phyloP scores from a whole-genome alignment of 2,888 invertebrate genomes.

The Athetis lepigone region DNA sequence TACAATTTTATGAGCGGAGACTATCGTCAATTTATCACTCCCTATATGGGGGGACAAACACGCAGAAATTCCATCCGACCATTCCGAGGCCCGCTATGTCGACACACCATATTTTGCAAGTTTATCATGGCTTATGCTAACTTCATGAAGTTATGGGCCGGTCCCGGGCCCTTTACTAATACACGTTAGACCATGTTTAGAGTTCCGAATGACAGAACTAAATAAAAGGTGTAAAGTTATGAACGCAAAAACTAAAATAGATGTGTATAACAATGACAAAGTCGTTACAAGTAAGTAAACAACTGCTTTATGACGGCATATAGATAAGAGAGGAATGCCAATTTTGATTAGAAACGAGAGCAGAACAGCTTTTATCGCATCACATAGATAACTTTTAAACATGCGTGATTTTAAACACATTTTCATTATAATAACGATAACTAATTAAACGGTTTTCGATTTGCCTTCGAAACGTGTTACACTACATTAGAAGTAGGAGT shows the following conservation, averaged over 20 bases:
- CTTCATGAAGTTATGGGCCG: slow-evolving; percentile 59
- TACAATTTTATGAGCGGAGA: slow-evolving; percentile 80
- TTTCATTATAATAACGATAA: slow-evolving; percentile 70
- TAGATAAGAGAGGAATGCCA: slow-evolving; percentile 87
- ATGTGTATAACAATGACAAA: slow-evolving; percentile 73
- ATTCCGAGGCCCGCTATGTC: slow-evolving; percentile 72
- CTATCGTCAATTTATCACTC: slow-evolving; percentile 80
- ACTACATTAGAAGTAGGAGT: slow-evolving; percentile 13
- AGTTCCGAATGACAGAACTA: slow-evolving; percentile 51
- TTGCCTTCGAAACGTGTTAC: slow-evolving; percentile 39
- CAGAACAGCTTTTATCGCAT: slow-evolving; percentile 82
- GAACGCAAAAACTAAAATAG: slow-evolving; percentile 59
- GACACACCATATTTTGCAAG: slow-evolving; percentile 75
- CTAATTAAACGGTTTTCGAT: slow-evolving; percentile 53
- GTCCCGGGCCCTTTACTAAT: slow-evolving; percentile 50
- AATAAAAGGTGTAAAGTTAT: slow-evolving; percentile 52
- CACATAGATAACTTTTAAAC: slow-evolving; percentile 83
- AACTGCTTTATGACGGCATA: slow-evolving; percentile 77
- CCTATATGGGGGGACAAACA: slow-evolving; percentile 74
- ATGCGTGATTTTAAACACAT: slow-evolving; percentile 81
- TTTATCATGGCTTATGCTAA: slow-evolving; percentile 67
- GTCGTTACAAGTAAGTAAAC: slow-evolving; percentile 75
- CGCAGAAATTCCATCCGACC: slow-evolving; percentile 74
- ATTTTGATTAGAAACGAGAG: slow-evolving; percentile 87
- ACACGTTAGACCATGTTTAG: slow-evolving; percentile 51